Conservation (phyloP, 1,140 invertebrate genomes). For the Planococcus citri region DNA sequence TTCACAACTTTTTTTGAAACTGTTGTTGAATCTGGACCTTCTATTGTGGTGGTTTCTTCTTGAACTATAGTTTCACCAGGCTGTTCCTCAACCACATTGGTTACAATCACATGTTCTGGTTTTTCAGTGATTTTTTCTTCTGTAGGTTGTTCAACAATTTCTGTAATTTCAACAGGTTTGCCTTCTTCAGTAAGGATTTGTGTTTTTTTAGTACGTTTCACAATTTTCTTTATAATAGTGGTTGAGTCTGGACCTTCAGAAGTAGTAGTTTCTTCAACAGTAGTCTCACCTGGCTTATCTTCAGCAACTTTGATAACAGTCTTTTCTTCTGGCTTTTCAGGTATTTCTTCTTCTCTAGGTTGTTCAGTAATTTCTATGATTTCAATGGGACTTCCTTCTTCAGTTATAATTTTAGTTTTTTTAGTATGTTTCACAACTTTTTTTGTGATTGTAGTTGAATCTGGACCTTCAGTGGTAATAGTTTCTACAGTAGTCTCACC, state of each 20-base stretch:
- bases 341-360: slow-evolving; percentile 26
- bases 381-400: background rate
- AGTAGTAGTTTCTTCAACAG: background rate
- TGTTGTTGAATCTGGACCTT: background rate
- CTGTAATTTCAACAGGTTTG: background rate
- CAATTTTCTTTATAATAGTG: background rate
- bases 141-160: slow-evolving; percentile 34
- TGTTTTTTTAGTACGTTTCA: background rate
- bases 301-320: slow-evolving; percentile 27
- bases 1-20: slow-evolving; percentile 24
- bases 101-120: slow-evolving; percentile 20
- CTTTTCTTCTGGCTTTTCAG: slow-evolving; percentile 26
- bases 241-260: background rate
- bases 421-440: slow-evolving; percentile 22
- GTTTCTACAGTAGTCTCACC: no score
- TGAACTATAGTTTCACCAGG: background rate
- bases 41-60: background rate
- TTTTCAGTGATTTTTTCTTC: slow-evolving; percentile 32
- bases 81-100: slow-evolving; percentile 25
- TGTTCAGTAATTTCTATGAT: slow-evolving; percentile 33
- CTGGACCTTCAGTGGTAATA: background rate
- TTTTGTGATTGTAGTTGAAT: slow-evolving; percentile 10
- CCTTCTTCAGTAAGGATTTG: background rate
- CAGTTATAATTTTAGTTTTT: background rate
- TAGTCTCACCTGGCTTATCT: slow-evolving; percentile 26